Percentiles rank a stretch among this genome's conserved stretches.
These are phyloP conservation scores for Mionectes macconnelli DNA, from an alignment of 2,113 vertebrate genomes.

Conservation along the genomic window DNA sequence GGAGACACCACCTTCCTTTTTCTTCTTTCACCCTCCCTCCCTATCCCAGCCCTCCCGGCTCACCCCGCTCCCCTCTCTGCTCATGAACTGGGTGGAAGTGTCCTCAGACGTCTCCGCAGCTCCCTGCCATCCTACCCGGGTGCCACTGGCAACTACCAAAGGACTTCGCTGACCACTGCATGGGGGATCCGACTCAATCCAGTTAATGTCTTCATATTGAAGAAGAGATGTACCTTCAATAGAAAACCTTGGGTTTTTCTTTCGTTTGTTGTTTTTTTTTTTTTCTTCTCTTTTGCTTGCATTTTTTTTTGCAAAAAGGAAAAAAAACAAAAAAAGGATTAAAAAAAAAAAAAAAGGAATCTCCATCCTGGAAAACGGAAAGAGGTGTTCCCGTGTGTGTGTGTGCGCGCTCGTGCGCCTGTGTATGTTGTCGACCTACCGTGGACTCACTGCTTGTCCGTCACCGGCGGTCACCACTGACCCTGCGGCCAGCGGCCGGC, in stretches of 20 bases:
- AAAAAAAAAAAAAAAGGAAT: conserved; percentile 29
- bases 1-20: conserved; percentile 58
- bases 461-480: conserved; percentile 40
- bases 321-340: conserved; percentile 17
- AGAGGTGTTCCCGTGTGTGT: conserved; percentile 75
- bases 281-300: conserved; percentile 80
- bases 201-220: conserved; percentile 90
- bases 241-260: conserved; percentile 73
- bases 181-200: conserved; percentile 80
- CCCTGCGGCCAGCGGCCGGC: background rate
- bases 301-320: conserved; percentile 83
- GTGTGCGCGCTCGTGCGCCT: conserved; percentile 56
- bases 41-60: background rate
- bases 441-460: conserved; percentile 70
- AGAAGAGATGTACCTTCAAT: conserved; percentile 86
- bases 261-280: conserved; percentile 34
- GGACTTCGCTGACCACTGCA: conserved; percentile 82
- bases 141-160: conserved; percentile 73
- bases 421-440: conserved; percentile 69
- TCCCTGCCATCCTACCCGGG: conserved; percentile 54
- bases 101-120: conserved; percentile 64
- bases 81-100: conserved; percentile 57
- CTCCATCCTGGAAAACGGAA: conserved; percentile 54
- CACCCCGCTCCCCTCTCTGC: conserved; percentile 42
- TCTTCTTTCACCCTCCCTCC: conserved; percentile 43